Base-by-base conservation (phyloP, 2,113 vertebrate genomes). In the Cavia aperea region DNA sequence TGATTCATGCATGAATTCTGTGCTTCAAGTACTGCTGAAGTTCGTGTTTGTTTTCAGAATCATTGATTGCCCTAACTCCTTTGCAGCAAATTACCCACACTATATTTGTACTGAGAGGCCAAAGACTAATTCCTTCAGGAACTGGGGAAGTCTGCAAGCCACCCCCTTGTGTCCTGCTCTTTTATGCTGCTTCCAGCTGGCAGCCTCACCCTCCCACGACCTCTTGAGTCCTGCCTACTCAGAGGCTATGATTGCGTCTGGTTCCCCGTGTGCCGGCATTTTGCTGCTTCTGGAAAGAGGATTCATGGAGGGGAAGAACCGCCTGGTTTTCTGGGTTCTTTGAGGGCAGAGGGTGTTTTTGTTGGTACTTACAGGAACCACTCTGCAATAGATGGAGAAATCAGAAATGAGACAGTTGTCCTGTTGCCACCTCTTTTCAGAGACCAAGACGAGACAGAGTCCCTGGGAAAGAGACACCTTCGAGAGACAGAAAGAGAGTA, bases 171-270 rank as follows among this genome's bases (percentile, higher is more conserved):
- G 36, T 86, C 93, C 66, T 81, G 54, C 77, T 81, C 62, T 91
- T 73, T 51, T 15, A 15, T 26, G 26, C 81, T 56, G 88, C 60
- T 54, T 54, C 86, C 79, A 21, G 51, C 63, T 83, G 79, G 92
- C 83, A 77, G 84, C 43, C 83, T 91, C 33, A 92, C 68, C 79
- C 43, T 95, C 65, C 68, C 49, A 63, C 21, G 3, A 13, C 86
- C 86, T 94, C 54, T 81, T 46, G 29, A 16, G n/a, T 39, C 86
- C 93, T 81, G 56, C 54, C 29, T 33, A 1, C 85, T 94, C 0
- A 0, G 66, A 90, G 77, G 58, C 90, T 65, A 0, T 21, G 63
- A 60, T 29, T 86, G 89, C 88, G 63, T 65, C 58, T 84, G 63
- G 29, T 4, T 3, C 46, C 29, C 13, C 0, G 0, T 16, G 60